Conservation (phyloP, 1,140 invertebrate species). For the Tenebrio molitor region DNA sequence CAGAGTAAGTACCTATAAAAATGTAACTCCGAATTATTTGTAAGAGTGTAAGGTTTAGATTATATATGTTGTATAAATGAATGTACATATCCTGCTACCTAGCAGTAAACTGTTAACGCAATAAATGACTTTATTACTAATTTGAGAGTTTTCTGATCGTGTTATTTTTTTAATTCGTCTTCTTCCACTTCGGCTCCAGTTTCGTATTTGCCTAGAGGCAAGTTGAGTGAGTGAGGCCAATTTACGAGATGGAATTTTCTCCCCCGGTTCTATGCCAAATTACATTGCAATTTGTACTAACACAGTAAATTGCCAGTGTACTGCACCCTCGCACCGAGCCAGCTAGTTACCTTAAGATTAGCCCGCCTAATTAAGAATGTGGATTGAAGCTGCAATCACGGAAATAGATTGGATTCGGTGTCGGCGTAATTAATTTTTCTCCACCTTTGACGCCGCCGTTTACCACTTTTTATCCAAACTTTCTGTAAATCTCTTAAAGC, state of each 20-base stretch:
- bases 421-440: conserved; percentile 9
- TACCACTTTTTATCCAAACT: neutral
- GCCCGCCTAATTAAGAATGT: conserved; percentile 38
- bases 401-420: conserved; percentile 9
- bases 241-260: conserved; percentile 40
- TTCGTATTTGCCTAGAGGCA: conserved; percentile 23
- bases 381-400: conserved; percentile 25
- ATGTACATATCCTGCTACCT: conserved; percentile 52
- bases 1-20: conserved; percentile 4
- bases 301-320: conserved; percentile 36
- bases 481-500: too few species aligned
- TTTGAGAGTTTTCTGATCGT: neutral
- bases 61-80: conserved; percentile 41
- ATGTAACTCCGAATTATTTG: conserved; percentile 46
- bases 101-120: conserved; percentile 49
- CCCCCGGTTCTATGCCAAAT: conserved; percentile 33
- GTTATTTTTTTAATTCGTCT: conserved; percentile 1
- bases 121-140: conserved; percentile 44
- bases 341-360: conserved; percentile 44
- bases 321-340: conserved; percentile 10
- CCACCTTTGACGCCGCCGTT: neutral
- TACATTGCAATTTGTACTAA: conserved; percentile 41
- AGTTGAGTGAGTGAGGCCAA: conserved; percentile 21
- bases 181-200: neutral
- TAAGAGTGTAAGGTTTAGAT: conserved; percentile 22